A percentile compares a stretch with the other conserved stretches of the same genome.
Evolutionary conservation across 1,140 invertebrate species (phyloP).

Genomic region (Drosophila neocordata): DNA sequence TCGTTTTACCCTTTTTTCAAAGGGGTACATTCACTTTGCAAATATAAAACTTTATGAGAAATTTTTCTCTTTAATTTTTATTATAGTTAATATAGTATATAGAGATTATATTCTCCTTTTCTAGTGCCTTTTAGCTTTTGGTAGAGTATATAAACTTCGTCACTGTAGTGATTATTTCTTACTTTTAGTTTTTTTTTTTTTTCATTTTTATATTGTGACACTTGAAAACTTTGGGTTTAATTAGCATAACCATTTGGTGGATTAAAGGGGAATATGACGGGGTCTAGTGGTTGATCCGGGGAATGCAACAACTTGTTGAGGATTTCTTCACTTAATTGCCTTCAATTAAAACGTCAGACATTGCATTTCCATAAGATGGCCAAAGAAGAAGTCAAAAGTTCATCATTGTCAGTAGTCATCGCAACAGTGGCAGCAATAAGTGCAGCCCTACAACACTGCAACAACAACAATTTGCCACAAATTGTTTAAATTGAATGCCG

Average conservation of each 20-base stretch:
- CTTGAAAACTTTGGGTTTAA: slow-evolving; percentile 56
- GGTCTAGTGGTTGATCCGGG: slow-evolving; percentile 24
- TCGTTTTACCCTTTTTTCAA: background rate
- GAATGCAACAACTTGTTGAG: slow-evolving; percentile 24
- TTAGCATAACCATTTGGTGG: slow-evolving; percentile 39
- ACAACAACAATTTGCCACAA: slow-evolving; percentile 4
- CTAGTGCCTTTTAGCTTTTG: too few species aligned
- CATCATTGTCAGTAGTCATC: slow-evolving; percentile 16
- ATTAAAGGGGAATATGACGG: slow-evolving; percentile 10
- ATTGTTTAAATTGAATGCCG: slow-evolving; percentile 17
- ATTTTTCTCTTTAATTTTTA: too few species aligned
- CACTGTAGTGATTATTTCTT: background rate
- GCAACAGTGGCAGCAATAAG: slow-evolving; percentile 19
- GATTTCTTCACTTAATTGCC: slow-evolving; percentile 49
- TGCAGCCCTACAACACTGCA: too few species aligned
- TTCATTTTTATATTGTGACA: slow-evolving; percentile 44
- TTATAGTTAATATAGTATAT: too few species aligned
- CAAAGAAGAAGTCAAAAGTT: slow-evolving; percentile 44
- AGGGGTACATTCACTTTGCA: too few species aligned
- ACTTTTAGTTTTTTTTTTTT: background rate
- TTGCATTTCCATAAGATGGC: slow-evolving; percentile 28
- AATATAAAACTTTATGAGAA: too few species aligned
- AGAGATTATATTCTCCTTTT: too few species aligned
- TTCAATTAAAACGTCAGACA: slow-evolving; percentile 52
- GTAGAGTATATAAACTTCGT: background rate